Percentiles rank a stretch among this genome's conserved stretches.
These are phyloP conservation scores for Stercorarius parasiticus DNA, from an alignment of 2,113 vertebrate genomes.

Conservation along the genomic window DNA sequence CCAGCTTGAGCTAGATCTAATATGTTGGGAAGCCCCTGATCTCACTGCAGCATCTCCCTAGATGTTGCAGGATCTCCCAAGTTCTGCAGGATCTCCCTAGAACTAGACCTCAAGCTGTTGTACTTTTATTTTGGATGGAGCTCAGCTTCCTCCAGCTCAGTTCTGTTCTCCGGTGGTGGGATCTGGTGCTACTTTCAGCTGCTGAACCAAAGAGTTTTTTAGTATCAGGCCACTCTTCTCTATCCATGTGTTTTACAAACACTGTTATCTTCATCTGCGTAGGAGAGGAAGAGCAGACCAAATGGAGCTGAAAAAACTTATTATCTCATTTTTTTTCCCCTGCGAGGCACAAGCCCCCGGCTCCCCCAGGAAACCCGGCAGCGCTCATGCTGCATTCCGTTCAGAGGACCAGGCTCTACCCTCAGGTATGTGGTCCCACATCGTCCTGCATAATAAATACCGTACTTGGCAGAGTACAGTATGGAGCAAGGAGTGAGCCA, in stretches of 20 bases:
- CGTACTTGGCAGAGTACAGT: neutral
- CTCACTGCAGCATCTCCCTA: neutral
- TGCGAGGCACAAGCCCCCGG: neutral
- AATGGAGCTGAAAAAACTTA: neutral
- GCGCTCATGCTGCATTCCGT: fast-evolving
- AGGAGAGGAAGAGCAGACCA: neutral
- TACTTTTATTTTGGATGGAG: neutral
- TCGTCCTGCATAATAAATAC: neutral
- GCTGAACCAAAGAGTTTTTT: neutral
- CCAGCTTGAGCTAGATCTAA: neutral
- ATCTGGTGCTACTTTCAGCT: neutral
- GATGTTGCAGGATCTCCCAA: neutral
- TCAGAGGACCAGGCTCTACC: neutral
- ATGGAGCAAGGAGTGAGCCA: neutral
- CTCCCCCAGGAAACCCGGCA: neutral
- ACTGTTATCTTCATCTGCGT: neutral
- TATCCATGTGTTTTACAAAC: neutral
- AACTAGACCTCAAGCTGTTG: neutral
- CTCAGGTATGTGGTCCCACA: neutral
- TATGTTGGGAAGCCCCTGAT: fast-evolving
- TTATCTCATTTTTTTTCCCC: neutral
- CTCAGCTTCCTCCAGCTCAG: neutral
- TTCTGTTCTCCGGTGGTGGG: neutral
- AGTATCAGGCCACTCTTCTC: neutral
- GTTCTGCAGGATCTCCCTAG: neutral